Percentiles rank a stretch among this genome's conserved stretches.
Evolutionary conservation across 1,140 invertebrate genomes (phyloP).

Genomic region (Apis dorsata): DNA sequence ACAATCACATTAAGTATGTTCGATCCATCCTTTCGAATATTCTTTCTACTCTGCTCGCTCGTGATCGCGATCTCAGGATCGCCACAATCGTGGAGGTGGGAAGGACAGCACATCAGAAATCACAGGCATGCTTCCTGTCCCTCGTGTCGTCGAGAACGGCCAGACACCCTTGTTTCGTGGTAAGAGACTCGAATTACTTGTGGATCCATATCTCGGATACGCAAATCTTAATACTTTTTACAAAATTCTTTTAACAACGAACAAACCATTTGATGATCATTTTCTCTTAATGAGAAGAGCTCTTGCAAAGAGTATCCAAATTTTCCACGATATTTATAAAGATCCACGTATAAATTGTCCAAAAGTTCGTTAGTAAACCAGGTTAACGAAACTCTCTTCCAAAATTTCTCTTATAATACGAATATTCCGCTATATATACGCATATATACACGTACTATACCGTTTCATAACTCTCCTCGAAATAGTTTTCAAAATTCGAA

Average conservation of each 20-base stretch:
- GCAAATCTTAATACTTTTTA: background rate
- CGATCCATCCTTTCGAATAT: background rate
- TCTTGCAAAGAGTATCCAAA: too few relatives aligned
- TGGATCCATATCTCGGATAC: too few relatives aligned
- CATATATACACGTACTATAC: too few relatives aligned
- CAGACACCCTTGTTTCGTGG: constrained; percentile 45
- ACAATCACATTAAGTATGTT: constrained; percentile 44
- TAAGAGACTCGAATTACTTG: constrained; percentile 17
- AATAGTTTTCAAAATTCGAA: background rate
- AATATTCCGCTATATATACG: too few relatives aligned
- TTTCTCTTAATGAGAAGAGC: too few relatives aligned
- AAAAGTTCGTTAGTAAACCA: too few relatives aligned
- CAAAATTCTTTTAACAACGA: background rate
- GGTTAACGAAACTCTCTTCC: too few relatives aligned
- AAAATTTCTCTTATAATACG: too few relatives aligned
- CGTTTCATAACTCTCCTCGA: background rate
- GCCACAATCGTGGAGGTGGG: background rate
- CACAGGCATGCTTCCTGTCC: constrained; percentile 50
- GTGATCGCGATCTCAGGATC: constrained; percentile 41
- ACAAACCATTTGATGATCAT: too few relatives aligned
- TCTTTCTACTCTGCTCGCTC: constrained; percentile 24
- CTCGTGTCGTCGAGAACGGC: constrained; percentile 50
- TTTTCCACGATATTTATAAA: too few relatives aligned
- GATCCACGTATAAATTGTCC: too few relatives aligned
- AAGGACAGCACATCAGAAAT: background rate